Base-by-base conservation (phyloP, 92 coral and sea anemone species). In the Heteractis magnifica region DNA sequence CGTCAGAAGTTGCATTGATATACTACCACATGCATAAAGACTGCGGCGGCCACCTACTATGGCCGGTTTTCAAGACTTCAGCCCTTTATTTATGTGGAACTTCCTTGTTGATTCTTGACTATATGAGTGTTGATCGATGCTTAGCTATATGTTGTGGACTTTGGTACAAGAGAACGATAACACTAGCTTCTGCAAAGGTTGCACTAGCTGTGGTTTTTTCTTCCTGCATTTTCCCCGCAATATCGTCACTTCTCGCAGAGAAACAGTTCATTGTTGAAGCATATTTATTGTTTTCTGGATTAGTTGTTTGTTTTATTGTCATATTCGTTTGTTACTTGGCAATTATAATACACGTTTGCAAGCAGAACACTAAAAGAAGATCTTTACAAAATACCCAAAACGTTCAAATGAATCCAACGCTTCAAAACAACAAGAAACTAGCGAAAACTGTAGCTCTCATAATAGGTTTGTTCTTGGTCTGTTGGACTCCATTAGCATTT, bases 111-210 rank as follows among this genome's bases (percentile, higher is more conserved):
- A 55, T 55, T 51, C 77, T 83, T 68, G 80, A 21, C 2, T 60
- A 76, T 52, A 72, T 83, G 80, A 83, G 86, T 34, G 7, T 83
- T 11, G 86, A 83, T 52, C 78, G 86, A 49, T 83, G 80, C 65
- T 12, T 83, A 16, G 86, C 80, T 50, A 83, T 75, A 51, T 72
- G 65, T 58, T 51, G 56, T 34, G 71, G 71, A 10, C 70, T 83
- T 41, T 15, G 48, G 49, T 53, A 83, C 71, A 64, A 51, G 11
- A 21, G 44, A 53, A 34, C 62, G 60, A 52, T 74, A 18, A 56
- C 86, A 16, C 86, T 72, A 10, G 4, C 18, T 75, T 16, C 18
- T 23, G 50, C 65, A 7, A 83, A 83, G 56, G 26, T 56, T 15
- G 79, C 26, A 53, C 52, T 75, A 18, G 10, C 52, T 4, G 13